Evolutionary conservation across 2,888 invertebrate genomes (phyloP), one percentile per base, ranked within the genome.

Genomic region (Malachius bipustulatus): DNA sequence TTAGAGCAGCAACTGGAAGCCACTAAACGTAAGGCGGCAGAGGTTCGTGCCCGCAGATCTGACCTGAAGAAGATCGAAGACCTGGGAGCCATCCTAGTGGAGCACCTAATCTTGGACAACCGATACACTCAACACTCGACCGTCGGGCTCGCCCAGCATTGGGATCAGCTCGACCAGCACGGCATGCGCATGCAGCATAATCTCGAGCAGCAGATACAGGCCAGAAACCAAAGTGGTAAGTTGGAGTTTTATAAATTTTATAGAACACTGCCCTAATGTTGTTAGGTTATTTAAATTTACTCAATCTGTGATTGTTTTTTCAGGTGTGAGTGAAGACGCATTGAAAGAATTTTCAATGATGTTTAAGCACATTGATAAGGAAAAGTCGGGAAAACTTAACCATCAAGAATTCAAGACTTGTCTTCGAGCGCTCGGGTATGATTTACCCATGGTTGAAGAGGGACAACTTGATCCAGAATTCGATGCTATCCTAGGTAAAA

Each of bases 141-240:
- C 0, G 91, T 91, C 38, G 91, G 91, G 1, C 68, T 93, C 43
- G 91, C 91, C 1, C 88, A 94, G 63, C 94, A 98, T 63, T 98
- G 97, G 97, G 98, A 98, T 70, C 98, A 98, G 66, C 71, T 98
- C 44, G 97, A 98, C 68, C 98, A 98, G 66, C 69, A 98, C 36
- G 96, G 96, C 41, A 98, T 98, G 98, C 77, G 98, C 45, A 99
- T 98, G 97, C 97, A 98, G 66, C 98, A 99, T 64, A 98, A 98
- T 67, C 71, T 98, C 51, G 98, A 99, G 60, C 98, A 98, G 65
- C 98, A 99, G 70, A 98, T 98, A 52, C 97, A 98, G 64, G 90
- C 89, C 37, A 72, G 88, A 46, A 90, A 91, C 67, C 85, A 89
- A 59, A 87, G 85, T 2, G 77, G 72, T 71, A n/a, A 19, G 24